Base-by-base conservation (phyloP, 1,140 invertebrate genomes). In the Sitophilus oryzae region DNA sequence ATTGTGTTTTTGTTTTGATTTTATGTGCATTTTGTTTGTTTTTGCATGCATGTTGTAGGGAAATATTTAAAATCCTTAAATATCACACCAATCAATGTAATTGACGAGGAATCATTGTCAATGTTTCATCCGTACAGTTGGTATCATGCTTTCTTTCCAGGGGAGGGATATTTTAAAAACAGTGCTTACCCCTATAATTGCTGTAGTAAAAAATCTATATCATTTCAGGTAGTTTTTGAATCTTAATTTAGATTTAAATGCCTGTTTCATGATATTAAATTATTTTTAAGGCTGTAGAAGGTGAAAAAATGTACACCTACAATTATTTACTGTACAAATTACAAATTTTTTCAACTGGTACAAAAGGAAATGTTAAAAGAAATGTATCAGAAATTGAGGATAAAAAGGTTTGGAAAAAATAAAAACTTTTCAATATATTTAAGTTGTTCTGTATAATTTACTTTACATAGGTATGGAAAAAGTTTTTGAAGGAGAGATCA, bases 231-330 rank as follows among this genome's bases (percentile, higher is more conserved):
- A 38, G 48, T 50, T 53, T 15, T 53, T 20, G n/a, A 25, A 23
- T 20, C 9, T 20, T 23, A 14, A 18, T 21, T 19, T n/a, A 6
- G 11, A 20, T 30, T 37, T 10, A 19, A 16, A 3, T 49, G 43
- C 23, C 1, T 22, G 38, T 20, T 48, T 15, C 8, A 45, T n/a
- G 10, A n/a, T 45, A 6, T 36, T 34, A 52, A 14, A 50, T 23
- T 52, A 35, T 40, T 44, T 62, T 66, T 52, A 37, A 67, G 66
- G 62, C 59, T 11, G 61, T 58, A 21, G 60, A 66, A 45, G 62
- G 55, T 25, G 57, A 61, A 51, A 66, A 63, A 61, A 67, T 69
- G 63, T 69, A 66, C 47, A 67, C 63, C 23, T 69, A 60, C 51
- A 45, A 66, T 48, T 69, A 67, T 58, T 52, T 69, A 34, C 48